Evolutionary conservation across 2,888 invertebrate genomes (phyloP).

Genomic region (Campoplex capitator): DNA sequence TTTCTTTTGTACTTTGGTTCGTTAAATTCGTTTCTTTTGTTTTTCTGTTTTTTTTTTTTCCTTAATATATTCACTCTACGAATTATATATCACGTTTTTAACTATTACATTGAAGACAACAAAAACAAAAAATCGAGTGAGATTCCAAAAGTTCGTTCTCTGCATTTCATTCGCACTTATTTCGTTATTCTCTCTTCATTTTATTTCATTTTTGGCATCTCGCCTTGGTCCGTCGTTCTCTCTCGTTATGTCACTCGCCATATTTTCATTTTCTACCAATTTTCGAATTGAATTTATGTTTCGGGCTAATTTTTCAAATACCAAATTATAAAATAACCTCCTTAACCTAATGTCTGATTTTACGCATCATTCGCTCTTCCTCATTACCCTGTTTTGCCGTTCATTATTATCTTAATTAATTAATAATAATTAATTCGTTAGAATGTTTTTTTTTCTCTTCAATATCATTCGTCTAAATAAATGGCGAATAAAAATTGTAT

Average conservation of each 20-base stretch:
- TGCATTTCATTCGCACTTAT: conserved; percentile 41
- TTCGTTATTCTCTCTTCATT: conserved; percentile 25
- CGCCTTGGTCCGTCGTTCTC: conserved; percentile 46
- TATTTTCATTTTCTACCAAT: neutral
- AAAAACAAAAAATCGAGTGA: conserved; percentile 28
- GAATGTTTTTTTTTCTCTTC: neutral
- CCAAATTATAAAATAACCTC: conserved; percentile 63
- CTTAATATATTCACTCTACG: conserved; percentile 49
- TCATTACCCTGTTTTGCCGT: conserved; percentile 60
- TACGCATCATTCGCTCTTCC: conserved; percentile 37
- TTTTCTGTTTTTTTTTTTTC: conserved; percentile 16
- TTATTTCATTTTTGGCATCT: conserved; percentile 38
- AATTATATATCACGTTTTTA: neutral
- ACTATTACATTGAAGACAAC: conserved; percentile 18
- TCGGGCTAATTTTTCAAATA: conserved; percentile 35
- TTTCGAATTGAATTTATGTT: neutral
- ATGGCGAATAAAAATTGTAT: conserved; percentile 36
- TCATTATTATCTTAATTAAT: neutral
- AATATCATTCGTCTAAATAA: conserved; percentile 14
- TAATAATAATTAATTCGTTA: neutral
- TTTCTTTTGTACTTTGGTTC: conserved; percentile 6
- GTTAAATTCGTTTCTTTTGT: neutral
- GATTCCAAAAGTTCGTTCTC: conserved; percentile 39
- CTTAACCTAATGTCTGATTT: conserved; percentile 45
- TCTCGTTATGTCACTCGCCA: conserved; percentile 46